Evolutionary conservation across 2,797 vertebrate genomes (phyloP).

Genomic region (Tympanoctomys barrerae): DNA sequence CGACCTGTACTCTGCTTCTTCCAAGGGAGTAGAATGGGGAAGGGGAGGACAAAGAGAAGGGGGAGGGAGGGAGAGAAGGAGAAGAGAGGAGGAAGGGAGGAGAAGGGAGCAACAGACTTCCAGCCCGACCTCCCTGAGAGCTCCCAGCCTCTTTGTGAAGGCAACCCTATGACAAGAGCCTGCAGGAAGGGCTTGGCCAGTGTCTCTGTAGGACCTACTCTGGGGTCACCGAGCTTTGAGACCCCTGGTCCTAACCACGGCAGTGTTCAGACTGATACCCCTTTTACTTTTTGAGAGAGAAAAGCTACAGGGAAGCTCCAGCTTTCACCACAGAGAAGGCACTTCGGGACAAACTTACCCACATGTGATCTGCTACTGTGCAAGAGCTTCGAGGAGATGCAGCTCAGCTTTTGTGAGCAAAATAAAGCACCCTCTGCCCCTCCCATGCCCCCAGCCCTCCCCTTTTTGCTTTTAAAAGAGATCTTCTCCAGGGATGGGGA

Average conservation of each 20-base stretch:
- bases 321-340: slow-evolving; percentile 40
- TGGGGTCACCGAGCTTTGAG: slow-evolving; percentile 15
- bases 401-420: slow-evolving; percentile 68
- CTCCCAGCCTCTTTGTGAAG: background rate
- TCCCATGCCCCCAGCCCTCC: slow-evolving; percentile 39
- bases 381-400: slow-evolving; percentile 31
- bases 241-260: background rate
- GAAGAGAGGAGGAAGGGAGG: too few relatives aligned
- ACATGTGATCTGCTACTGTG: slow-evolving; percentile 63
- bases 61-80: accelerated
- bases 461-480: slow-evolving; percentile 66
- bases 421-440: slow-evolving; percentile 61
- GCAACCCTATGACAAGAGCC: background rate
- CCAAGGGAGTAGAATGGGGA: background rate
- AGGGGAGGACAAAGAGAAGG: accelerated
- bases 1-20: background rate
- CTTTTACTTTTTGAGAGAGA: slow-evolving; percentile 54
- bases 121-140: background rate
- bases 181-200: background rate
- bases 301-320: slow-evolving; percentile 19
- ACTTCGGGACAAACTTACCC: slow-evolving; percentile 51
- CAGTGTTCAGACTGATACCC: background rate
- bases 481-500: slow-evolving; percentile 73
- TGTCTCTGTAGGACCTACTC: background rate
- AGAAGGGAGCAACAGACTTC: background rate